Conservation (phyloP, 2,113 vertebrate genomes). For the Sterna hirundo region DNA sequence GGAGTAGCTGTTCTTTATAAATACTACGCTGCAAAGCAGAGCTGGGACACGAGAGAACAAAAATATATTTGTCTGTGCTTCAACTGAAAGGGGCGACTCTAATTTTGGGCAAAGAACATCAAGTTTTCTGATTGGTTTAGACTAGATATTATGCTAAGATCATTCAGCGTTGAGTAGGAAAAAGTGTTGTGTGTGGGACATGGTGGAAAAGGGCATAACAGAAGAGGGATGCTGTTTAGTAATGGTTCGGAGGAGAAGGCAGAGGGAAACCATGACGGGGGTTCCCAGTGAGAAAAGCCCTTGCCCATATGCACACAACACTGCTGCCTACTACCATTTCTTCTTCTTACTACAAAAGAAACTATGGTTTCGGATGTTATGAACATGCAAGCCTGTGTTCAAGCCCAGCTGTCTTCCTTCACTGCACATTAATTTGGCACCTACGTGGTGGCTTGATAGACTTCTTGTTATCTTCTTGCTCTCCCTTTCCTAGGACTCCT, state of each 20-base stretch:
- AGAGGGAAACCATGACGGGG: not conserved
- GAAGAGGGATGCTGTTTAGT: constrained; percentile 11
- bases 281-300: not conserved
- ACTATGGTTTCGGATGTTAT: no score
- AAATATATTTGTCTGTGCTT: not conserved
- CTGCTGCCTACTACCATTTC: not conserved
- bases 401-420: not conserved
- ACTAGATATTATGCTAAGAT: constrained; percentile 27
- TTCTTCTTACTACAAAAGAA: not conserved
- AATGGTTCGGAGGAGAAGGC: not conserved
- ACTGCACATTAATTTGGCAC: not conserved
- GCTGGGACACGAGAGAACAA: not conserved
- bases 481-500: not conserved
- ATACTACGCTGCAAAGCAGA: not conserved
- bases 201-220: not conserved
- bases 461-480: no score
- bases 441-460: not conserved
- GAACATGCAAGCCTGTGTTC: not conserved
- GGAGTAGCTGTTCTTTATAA: not conserved
- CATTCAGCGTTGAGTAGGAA: constrained; percentile 33
- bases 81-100: not conserved
- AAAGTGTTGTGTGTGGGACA: not conserved
- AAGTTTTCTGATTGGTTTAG: constrained; percentile 34
- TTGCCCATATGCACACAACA: not conserved
- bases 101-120: constrained; percentile 26